phyloP scores from a whole-genome alignment of 2,113 vertebrate species.

The Furnarius figulus region DNA sequence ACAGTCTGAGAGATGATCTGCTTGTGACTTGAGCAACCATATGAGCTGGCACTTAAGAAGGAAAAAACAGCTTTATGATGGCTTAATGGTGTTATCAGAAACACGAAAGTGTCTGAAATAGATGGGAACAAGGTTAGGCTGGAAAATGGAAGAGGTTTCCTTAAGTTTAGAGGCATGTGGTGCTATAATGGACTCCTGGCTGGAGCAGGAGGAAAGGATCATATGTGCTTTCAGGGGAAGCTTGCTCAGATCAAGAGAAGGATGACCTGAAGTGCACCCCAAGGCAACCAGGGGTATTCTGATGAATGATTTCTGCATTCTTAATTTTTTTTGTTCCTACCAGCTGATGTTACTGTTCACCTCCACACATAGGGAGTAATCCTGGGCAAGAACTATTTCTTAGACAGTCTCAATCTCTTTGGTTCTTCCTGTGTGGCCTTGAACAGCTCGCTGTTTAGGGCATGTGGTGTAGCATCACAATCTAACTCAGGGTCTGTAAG shows the following conservation, averaged over 20 bases:
- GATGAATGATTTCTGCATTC: not conserved
- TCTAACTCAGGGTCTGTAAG: constrained; percentile 51
- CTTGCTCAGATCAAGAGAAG: not conserved
- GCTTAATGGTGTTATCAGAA: not conserved
- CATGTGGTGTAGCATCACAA: constrained; percentile 43
- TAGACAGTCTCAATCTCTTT: not conserved
- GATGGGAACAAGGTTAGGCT: not conserved
- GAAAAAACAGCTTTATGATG: not conserved
- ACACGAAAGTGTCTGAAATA: not conserved
- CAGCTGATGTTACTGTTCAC: not conserved
- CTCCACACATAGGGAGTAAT: not conserved
- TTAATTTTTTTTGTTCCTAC: not conserved
- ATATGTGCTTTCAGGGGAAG: not conserved
- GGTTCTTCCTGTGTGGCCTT: constrained; percentile 61
- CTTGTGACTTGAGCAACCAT: not conserved
- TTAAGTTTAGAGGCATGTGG: not conserved
- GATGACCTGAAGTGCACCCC: not conserved
- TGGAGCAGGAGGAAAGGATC: not conserved
- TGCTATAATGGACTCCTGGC: not conserved
- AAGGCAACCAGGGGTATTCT: not conserved
- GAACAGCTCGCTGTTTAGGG: constrained; percentile 39
- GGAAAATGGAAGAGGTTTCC: not conserved
- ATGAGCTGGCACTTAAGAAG: not conserved
- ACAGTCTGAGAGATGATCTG: not conserved
- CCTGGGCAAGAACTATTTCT: not conserved